Conservation (phyloP, 2,888 invertebrate genomes). For the Hyposoter didymator region DNA sequence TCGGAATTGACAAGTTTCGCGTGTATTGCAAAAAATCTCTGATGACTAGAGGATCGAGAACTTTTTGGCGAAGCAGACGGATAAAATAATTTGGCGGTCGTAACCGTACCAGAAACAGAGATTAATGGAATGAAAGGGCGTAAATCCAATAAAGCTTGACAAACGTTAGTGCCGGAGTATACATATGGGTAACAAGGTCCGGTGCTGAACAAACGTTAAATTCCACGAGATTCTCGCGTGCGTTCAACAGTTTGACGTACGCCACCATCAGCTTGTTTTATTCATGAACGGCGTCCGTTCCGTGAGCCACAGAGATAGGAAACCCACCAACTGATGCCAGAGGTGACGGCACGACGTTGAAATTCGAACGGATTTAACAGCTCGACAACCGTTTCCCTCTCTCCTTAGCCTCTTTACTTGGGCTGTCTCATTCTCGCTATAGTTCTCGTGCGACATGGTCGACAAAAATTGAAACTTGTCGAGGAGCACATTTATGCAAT, state of each 20-base stretch:
- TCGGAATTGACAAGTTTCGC: background rate
- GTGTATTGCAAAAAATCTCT: background rate
- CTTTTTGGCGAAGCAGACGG: slow-evolving; percentile 18
- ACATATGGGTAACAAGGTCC: slow-evolving; percentile 54
- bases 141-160: slow-evolving; percentile 48
- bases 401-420: slow-evolving; percentile 7
- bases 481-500: slow-evolving; percentile 53
- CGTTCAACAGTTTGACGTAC: slow-evolving; percentile 72
- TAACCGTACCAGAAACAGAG: slow-evolving; percentile 20
- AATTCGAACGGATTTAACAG: slow-evolving; percentile 71
- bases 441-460: slow-evolving; percentile 30
- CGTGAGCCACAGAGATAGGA: slow-evolving; percentile 56
- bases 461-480: slow-evolving; percentile 50
- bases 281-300: slow-evolving; percentile 71
- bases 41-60: slow-evolving; percentile 22
- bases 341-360: slow-evolving; percentile 64
- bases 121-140: slow-evolving; percentile 32
- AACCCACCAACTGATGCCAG: slow-evolving; percentile 61
- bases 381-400: slow-evolving; percentile 60
- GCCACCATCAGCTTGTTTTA: slow-evolving; percentile 71
- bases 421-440: slow-evolving; percentile 10
- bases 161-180: slow-evolving; percentile 29
- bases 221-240: slow-evolving; percentile 69
- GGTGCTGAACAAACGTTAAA: slow-evolving; percentile 67
- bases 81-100: slow-evolving; percentile 60